A percentile compares a stretch with the other conserved stretches of the same genome.
phyloP scores from a whole-genome alignment of 2,888 invertebrate genomes.

The Chrysodeixis includens region DNA sequence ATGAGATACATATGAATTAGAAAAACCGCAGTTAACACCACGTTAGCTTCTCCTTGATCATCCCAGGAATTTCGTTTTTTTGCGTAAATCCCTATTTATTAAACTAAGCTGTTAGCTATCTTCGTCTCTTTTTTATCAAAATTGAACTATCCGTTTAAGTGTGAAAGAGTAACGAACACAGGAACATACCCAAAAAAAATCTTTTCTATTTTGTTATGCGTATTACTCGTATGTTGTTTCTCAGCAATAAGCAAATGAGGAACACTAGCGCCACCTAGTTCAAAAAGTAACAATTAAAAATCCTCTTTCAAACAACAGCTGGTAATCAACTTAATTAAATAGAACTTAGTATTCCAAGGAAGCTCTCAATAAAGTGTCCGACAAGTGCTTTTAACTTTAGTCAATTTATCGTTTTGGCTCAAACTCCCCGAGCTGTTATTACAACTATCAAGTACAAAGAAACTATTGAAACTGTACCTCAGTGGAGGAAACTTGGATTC shows the following conservation, averaged over 20 bases:
- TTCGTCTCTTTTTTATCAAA: too few relatives aligned
- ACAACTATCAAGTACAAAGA: constrained; percentile 54
- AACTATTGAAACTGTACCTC: constrained; percentile 51
- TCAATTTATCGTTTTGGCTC: constrained; percentile 46
- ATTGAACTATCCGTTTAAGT: too few relatives aligned
- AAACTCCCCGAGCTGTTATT: constrained; percentile 54
- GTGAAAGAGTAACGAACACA: too few relatives aligned
- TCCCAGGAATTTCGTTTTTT: too few relatives aligned
- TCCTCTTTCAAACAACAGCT: background rate
- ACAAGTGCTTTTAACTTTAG: constrained; percentile 42
- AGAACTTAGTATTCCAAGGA: constrained; percentile 24
- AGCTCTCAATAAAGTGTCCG: constrained; percentile 35
- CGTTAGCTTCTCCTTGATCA: too few relatives aligned
- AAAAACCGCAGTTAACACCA: too few relatives aligned
- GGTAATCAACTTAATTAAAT: constrained; percentile 15
- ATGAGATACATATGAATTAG: too few relatives aligned
- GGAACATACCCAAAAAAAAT: too few relatives aligned
- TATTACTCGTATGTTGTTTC: too few relatives aligned
- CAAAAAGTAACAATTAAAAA: background rate
- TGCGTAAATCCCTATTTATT: too few relatives aligned
- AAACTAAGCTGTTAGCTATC: too few relatives aligned
- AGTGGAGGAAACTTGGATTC: constrained; percentile 46
- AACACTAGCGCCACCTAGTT: background rate
- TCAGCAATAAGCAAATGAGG: background rate
- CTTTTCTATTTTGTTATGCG: too few relatives aligned